These are phyloP conservation scores for Callocephalon fimbriatum DNA, from an alignment of 2,113 vertebrate species.

Conservation along the genomic window DNA sequence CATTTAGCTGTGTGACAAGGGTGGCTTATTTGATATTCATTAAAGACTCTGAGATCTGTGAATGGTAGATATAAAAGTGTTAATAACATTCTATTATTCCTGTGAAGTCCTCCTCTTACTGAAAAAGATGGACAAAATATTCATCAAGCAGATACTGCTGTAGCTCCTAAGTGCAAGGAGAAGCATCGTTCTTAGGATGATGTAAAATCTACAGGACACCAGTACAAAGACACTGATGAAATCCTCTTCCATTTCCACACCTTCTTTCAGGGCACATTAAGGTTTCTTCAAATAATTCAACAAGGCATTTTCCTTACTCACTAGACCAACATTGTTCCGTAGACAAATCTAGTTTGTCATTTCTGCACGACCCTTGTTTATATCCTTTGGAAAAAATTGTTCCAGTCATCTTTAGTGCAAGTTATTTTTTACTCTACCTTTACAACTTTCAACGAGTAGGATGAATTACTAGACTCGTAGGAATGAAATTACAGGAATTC, in stretches of 20 bases:
- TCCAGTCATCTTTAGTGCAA: background rate
- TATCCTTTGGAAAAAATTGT: background rate
- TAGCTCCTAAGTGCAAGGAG: background rate
- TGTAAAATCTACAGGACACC: background rate
- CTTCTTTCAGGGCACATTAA: background rate
- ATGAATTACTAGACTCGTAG: background rate
- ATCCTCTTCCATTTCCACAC: background rate
- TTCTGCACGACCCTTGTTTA: constrained; percentile 20
- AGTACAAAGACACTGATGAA: background rate
- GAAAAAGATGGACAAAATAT: background rate
- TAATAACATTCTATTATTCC: background rate
- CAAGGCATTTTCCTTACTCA: constrained; percentile 45
- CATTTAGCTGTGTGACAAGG: background rate
- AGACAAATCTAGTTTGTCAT: constrained; percentile 28
- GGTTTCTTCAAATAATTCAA: constrained; percentile 23
- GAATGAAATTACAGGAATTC: background rate
- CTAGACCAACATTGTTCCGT: background rate
- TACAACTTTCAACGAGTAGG: background rate
- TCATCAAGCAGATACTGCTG: background rate
- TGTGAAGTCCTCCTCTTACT: background rate
- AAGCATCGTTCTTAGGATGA: background rate
- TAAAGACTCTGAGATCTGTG: background rate
- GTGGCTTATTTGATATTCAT: background rate
- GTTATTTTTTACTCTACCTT: background rate
- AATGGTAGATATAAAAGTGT: background rate